Conservation (phyloP, 2,888 invertebrate species). For the Branchellion lobata region DNA sequence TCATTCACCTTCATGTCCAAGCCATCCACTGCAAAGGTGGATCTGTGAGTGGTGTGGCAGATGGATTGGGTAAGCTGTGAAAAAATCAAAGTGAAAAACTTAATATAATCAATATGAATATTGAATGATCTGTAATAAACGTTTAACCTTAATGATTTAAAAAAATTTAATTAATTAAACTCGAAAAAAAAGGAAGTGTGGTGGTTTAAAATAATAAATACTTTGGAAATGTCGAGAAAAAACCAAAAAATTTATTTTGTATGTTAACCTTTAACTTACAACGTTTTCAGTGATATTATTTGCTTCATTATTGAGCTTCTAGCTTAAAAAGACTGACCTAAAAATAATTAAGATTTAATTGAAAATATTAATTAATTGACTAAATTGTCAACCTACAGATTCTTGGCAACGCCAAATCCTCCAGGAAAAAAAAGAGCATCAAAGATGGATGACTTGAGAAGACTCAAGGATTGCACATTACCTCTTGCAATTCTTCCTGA, state of each 20-base stretch:
- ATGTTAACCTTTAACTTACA: too few species aligned
- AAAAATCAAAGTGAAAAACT: not conserved
- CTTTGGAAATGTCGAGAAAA: too few species aligned
- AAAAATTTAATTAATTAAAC: too few species aligned
- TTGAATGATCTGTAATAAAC: too few species aligned
- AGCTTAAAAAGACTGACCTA: not conserved
- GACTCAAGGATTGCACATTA: conserved; percentile 60
- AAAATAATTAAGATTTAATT: not conserved
- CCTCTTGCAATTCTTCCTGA: conserved; percentile 66
- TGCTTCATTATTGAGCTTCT: too few species aligned
- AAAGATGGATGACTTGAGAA: conserved; percentile 61
- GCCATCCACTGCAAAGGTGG: conserved; percentile 65
- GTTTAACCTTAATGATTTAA: too few species aligned
- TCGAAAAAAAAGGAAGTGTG: too few species aligned
- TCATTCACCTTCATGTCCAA: conserved; percentile 63
- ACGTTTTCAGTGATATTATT: too few species aligned
- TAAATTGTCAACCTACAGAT: conserved; percentile 63
- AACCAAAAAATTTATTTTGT: too few species aligned
- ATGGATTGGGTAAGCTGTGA: not conserved
- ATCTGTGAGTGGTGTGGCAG: conserved; percentile 61
- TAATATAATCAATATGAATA: not conserved
- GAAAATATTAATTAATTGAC: too few species aligned
- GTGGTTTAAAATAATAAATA: too few species aligned
- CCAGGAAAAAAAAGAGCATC: conserved; percentile 68
- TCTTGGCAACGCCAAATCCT: conserved; percentile 68